Base-by-base conservation (phyloP, 2,113 vertebrate genomes). In the Xiphophorus couchianus region DNA sequence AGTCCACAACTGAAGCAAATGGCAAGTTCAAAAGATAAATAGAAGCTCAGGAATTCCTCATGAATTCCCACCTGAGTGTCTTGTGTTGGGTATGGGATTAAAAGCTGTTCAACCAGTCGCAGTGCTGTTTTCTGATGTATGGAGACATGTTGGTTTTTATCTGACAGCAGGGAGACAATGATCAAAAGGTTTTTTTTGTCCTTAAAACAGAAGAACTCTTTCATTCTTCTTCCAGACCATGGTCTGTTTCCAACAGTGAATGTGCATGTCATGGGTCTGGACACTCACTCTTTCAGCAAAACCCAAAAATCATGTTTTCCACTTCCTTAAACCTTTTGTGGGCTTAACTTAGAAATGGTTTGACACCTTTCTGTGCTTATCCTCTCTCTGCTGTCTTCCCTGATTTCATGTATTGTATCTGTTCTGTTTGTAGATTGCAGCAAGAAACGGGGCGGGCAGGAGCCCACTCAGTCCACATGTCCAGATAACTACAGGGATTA, bases 391-490 rank as follows among this genome's bases (percentile, higher is more conserved):
- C 19, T 68, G 1, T 72, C 13, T 75, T 48, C 30, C 14, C 31
- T 72, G 28, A 19, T 66, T 80, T 66, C 58, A 58, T 75, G 42
- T 72, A 1, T 0, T 75, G 42, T 72, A 1, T 0, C 78, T 71
- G 62, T 35, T 80, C 62, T 82, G 10, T 73, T 73, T 77, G 44
- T 30, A 99, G 98, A 95, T 99, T 74, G 96, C 96, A 87, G 98
- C 97, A 27, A 95, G 96, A 81, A 99, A 98, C 60, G 92, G 96
- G 37, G 97, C 97, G 62, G 98, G 98, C 35, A 92, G 93, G 67
- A 97, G 98, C 22, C 98, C 98, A 80, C 96, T 96, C 83, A 98
- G 96, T 79, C 94, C 95, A 75, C 96, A 95, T 66, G 91, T 98
- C 84, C 94, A 93, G 86, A 94, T 99, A 92, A 97, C 96, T 22